These are phyloP conservation scores for Peromyscus melanophrys DNA, from an alignment of 2,797 vertebrate genomes.

Conservation along the genomic window DNA sequence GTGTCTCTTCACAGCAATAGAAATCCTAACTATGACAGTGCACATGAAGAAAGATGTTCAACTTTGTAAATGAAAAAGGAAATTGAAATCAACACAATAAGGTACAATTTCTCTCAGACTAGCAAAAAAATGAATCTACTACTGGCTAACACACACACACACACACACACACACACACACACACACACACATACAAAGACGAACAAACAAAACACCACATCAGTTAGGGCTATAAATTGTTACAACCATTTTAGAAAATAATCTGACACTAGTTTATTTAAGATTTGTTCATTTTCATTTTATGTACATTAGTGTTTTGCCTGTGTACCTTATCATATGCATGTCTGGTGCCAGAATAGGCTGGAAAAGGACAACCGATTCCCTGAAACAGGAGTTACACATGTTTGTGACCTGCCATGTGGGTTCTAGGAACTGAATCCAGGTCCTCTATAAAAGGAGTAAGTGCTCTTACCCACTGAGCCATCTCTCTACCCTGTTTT, in stretches of 20 bases:
- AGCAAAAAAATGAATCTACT: slow-evolving; percentile 7
- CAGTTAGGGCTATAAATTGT: neutral
- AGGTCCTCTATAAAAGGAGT: neutral
- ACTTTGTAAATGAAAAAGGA: slow-evolving; percentile 39
- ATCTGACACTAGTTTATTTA: neutral
- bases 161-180: neutral
- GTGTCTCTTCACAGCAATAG: neutral
- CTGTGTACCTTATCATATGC: neutral
- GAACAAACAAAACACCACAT: neutral
- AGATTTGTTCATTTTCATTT: neutral
- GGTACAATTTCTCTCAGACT: neutral
- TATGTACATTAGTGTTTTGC: neutral
- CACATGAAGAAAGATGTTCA: slow-evolving; percentile 11
- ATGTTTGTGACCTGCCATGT: neutral
- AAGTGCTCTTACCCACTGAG: neutral
- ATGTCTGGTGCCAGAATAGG: neutral
- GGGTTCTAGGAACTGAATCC: neutral
- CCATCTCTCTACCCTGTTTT: too few relatives aligned
- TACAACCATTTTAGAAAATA: slow-evolving; percentile 53
- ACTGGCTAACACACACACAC: neutral
- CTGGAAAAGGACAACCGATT: neutral
- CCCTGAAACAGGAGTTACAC: neutral
- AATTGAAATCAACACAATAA: slow-evolving; percentile 30
- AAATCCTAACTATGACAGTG: neutral
- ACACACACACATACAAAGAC: neutral